phyloP scores from a whole-genome alignment of 2,888 invertebrate species.

The Byasa hedistus region DNA sequence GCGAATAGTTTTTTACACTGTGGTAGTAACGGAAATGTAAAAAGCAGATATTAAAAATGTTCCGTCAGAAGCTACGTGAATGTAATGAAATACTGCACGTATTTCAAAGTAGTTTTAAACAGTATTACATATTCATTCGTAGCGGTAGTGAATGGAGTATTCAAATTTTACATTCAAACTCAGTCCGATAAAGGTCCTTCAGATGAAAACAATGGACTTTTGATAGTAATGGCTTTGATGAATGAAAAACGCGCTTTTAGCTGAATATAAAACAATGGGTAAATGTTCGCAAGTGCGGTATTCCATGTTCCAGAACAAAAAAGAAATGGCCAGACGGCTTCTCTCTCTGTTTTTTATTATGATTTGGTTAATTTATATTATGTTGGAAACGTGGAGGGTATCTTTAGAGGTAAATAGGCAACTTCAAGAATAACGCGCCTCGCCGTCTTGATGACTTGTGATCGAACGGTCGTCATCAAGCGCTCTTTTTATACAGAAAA shows the following conservation, averaged over 20 bases:
- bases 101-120: conserved; percentile 22
- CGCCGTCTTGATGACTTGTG: too few relatives aligned
- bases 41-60: conserved; percentile 20
- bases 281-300: conserved; percentile 21
- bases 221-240: conserved; percentile 28
- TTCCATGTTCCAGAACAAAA: conserved; percentile 19
- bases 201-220: conserved; percentile 30
- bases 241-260: conserved; percentile 29
- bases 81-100: conserved; percentile 23
- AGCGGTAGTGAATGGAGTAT: conserved; percentile 24
- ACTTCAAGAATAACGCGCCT: too few relatives aligned
- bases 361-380: background rate
- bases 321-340: conserved; percentile 18
- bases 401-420: too few relatives aligned
- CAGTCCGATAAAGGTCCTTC: conserved; percentile 30
- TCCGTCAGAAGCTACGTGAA: conserved; percentile 18
- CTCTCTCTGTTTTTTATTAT: conserved; percentile 7
- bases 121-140: conserved; percentile 27
- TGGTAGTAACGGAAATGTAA: conserved; percentile 14
- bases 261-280: conserved; percentile 28
- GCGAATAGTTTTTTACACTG: conserved; percentile 10
- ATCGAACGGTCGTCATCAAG: too few relatives aligned
- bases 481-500: too few relatives aligned
- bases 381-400: too few relatives aligned
- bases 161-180: conserved; percentile 27